Percentiles rank a stretch among this genome's conserved stretches.
Conservation (phyloP, 2,113 vertebrate species). For the Hippolais icterina region DNA sequence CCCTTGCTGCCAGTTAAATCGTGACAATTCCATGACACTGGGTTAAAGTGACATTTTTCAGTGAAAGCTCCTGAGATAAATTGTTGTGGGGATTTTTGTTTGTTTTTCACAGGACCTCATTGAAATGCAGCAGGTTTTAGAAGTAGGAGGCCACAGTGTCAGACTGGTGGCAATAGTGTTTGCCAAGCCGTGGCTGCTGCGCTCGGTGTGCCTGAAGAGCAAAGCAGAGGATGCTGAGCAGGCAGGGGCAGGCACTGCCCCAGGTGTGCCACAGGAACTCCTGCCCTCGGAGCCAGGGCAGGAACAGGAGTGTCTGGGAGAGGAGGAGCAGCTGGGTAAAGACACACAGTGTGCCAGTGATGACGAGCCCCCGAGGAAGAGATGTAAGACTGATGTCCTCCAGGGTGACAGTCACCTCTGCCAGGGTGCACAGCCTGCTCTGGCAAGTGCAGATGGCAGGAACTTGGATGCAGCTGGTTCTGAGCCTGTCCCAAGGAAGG, state of each 20-base stretch:
- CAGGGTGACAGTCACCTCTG: background rate
- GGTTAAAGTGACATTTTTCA: background rate
- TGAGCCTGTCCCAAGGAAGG: background rate
- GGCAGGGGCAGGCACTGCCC: background rate
- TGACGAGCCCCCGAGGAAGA: constrained; percentile 39
- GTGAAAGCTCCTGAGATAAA: background rate
- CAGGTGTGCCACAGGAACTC: background rate
- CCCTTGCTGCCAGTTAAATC: background rate
- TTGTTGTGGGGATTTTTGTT: background rate
- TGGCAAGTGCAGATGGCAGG: background rate
- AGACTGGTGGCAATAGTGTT: constrained; percentile 75
- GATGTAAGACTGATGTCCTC: background rate
- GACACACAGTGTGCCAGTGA: background rate
- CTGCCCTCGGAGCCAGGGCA: background rate
- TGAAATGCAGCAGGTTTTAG: constrained; percentile 74
- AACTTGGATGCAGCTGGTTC: background rate
- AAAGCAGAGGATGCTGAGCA: background rate
- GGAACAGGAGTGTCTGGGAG: background rate
- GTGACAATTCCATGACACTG: background rate
- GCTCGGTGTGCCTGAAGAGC: constrained; percentile 47
- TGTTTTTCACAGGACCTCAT: constrained; percentile 72
- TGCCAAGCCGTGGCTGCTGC: constrained; percentile 80
- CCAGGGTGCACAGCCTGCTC: background rate
- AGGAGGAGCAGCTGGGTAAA: background rate
- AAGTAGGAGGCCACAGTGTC: constrained; percentile 73